Conservation (phyloP, 1,140 invertebrate genomes). For the Onthophagus taurus region DNA sequence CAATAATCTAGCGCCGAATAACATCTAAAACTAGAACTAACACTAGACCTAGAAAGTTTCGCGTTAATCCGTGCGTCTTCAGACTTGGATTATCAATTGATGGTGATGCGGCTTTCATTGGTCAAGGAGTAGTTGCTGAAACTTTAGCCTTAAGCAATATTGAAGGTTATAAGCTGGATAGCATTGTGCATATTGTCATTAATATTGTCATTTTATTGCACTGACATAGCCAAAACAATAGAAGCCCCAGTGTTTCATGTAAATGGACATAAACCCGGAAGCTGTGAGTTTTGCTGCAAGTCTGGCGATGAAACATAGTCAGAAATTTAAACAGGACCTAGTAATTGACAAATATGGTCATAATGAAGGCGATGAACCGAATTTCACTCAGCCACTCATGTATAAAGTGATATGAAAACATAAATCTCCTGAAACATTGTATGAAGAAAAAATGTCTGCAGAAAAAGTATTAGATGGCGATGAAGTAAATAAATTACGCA, state of each 20-base stretch:
- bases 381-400: background rate
- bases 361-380: slow-evolving; percentile 7
- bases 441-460: slow-evolving; percentile 47
- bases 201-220: slow-evolving; percentile 54
- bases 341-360: no score
- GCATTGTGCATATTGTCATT: slow-evolving; percentile 55
- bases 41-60: no score
- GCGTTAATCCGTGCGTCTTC: no score
- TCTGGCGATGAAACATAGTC: no score
- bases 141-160: slow-evolving; percentile 48
- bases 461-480: slow-evolving; percentile 1
- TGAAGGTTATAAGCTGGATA: slow-evolving; percentile 47
- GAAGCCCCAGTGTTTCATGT: no score
- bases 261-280: no score
- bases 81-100: slow-evolving; percentile 46
- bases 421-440: slow-evolving; percentile 47
- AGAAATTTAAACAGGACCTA: no score
- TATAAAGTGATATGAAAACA: slow-evolving; percentile 34
- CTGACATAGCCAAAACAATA: slow-evolving; percentile 41
- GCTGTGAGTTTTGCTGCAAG: no score
- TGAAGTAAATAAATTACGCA: slow-evolving; percentile 4
- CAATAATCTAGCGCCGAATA: no score
- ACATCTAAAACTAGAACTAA: no score
- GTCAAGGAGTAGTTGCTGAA: slow-evolving; percentile 55
- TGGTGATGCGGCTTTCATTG: slow-evolving; percentile 52